Evolutionary conservation across 30 jellyfish, hydroid and myxozoan genomes (phyloP).

Genomic region (Pseudorhiza aurosa): DNA sequence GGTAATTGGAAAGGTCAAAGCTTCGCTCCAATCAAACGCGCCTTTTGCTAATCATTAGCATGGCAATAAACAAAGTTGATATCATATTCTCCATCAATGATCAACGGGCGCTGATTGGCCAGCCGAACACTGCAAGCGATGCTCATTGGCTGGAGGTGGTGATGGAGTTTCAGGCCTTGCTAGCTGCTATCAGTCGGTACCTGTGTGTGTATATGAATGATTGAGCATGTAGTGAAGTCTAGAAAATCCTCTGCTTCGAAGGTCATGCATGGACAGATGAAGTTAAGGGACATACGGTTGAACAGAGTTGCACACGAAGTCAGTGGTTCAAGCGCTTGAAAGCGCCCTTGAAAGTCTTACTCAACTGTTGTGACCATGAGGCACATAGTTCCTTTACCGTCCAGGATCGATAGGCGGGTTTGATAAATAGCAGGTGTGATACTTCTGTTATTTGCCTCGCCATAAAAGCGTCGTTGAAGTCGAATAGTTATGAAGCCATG

Average conservation of each 20-base stretch:
- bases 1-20: conserved; percentile 60
- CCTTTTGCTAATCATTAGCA: conserved; percentile 37
- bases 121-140: background rate
- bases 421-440: background rate
- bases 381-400: background rate
- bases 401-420: too few species aligned
- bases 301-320: conserved; percentile 37
- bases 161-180: conserved; percentile 28
- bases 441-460: background rate
- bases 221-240: conserved; percentile 45
- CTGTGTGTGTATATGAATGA: conserved; percentile 72
- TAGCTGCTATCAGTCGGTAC: conserved; percentile 83
- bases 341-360: background rate
- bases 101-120: conserved; percentile 49
- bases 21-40: conserved; percentile 47
- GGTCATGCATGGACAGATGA: conserved; percentile 50
- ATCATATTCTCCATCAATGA: conserved; percentile 35
- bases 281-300: conserved; percentile 41
- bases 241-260: conserved; percentile 30
- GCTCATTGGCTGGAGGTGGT: conserved; percentile 28
- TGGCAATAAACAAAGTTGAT: conserved; percentile 66
- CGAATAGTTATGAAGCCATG: conserved; percentile 41
- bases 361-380: background rate
- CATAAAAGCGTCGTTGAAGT: background rate
- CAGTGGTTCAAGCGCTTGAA: conserved; percentile 46